A percentile compares a stretch with the other conserved stretches of the same genome.
These are phyloP conservation scores for Cylindroiulus punctatus DNA, from an alignment of 2,888 invertebrate species.

Conservation along the genomic window DNA sequence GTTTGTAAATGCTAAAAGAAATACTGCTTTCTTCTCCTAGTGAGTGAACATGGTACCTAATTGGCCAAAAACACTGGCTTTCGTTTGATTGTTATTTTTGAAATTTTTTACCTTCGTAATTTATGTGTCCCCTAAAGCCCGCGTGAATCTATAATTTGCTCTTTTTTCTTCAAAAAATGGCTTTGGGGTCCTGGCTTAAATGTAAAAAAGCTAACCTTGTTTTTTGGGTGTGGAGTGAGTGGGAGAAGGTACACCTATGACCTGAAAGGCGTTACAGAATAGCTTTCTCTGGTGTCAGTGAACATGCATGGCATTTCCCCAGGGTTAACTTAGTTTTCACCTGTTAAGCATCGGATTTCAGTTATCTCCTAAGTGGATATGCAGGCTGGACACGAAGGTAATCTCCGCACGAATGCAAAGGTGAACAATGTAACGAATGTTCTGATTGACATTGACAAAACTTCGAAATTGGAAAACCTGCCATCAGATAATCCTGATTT, in stretches of 20 bases:
- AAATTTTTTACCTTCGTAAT: no score
- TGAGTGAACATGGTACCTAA: neutral
- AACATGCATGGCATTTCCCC: slow-evolving; percentile 4
- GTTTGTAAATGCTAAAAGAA: neutral
- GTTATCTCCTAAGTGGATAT: slow-evolving; percentile 32
- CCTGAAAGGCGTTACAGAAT: slow-evolving; percentile 32
- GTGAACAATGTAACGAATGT: neutral
- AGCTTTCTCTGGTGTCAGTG: neutral
- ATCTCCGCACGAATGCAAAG: neutral
- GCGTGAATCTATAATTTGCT: neutral
- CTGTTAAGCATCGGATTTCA: neutral
- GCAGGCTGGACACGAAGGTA: neutral
- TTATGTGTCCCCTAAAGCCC: neutral
- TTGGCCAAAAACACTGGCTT: neutral
- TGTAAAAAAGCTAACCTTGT: slow-evolving; percentile 22
- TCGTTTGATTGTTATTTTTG: neutral
- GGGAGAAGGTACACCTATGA: slow-evolving; percentile 25
- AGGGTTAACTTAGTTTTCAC: neutral
- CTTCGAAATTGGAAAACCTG: no score
- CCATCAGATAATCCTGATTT: no score
- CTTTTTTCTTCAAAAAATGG: neutral
- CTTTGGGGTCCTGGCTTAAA: neutral
- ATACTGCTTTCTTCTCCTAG: neutral
- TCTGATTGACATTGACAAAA: neutral
- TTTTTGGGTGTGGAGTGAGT: slow-evolving; percentile 25